A percentile compares a stretch with the other conserved stretches of the same genome.
Conservation (phyloP, 2,888 invertebrate species). For the Anodontia alba region DNA sequence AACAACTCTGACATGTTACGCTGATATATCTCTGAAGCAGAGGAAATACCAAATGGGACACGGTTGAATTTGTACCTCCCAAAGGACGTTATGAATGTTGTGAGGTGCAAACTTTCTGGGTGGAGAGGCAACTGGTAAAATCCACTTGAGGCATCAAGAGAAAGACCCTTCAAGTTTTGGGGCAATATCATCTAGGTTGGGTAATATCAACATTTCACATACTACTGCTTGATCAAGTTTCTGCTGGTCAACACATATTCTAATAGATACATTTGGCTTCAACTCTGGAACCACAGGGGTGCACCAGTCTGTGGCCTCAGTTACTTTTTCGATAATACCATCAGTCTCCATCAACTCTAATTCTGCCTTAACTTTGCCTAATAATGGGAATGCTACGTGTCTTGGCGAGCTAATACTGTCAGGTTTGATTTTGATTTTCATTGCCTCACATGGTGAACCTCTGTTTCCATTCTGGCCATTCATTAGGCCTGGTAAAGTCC, state of each 20-base stretch:
- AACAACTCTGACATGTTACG: slow-evolving; percentile 41
- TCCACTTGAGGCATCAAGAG: slow-evolving; percentile 52
- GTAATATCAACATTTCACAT: slow-evolving; percentile 49
- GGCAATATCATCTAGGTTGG: slow-evolving; percentile 52
- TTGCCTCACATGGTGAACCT: slow-evolving; percentile 28
- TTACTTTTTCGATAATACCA: slow-evolving; percentile 43
- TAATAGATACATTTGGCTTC: slow-evolving; percentile 39
- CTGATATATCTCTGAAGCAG: slow-evolving; percentile 49
- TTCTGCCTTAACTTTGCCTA: slow-evolving; percentile 40
- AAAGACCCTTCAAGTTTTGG: too few relatives aligned
- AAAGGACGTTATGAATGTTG: slow-evolving; percentile 50
- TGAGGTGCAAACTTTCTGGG: slow-evolving; percentile 38
- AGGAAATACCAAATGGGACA: slow-evolving; percentile 48
- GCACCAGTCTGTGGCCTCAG: slow-evolving; percentile 42
- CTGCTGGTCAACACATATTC: slow-evolving; percentile 52
- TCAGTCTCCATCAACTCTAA: slow-evolving; percentile 43
- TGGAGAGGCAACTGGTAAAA: slow-evolving; percentile 53
- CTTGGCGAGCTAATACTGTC: slow-evolving; percentile 24
- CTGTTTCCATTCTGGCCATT: slow-evolving; percentile 55
- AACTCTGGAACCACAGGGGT: slow-evolving; percentile 48
- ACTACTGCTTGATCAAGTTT: slow-evolving; percentile 52
- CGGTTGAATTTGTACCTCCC: slow-evolving; percentile 44
- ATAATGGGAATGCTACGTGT: slow-evolving; percentile 32
- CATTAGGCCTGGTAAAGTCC: slow-evolving; percentile 28
- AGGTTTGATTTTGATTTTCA: slow-evolving; percentile 15